Evolutionary conservation across 2,797 vertebrate species (phyloP), one percentile per base, ranked within the genome.

Genomic region (Platalea minor): DNA sequence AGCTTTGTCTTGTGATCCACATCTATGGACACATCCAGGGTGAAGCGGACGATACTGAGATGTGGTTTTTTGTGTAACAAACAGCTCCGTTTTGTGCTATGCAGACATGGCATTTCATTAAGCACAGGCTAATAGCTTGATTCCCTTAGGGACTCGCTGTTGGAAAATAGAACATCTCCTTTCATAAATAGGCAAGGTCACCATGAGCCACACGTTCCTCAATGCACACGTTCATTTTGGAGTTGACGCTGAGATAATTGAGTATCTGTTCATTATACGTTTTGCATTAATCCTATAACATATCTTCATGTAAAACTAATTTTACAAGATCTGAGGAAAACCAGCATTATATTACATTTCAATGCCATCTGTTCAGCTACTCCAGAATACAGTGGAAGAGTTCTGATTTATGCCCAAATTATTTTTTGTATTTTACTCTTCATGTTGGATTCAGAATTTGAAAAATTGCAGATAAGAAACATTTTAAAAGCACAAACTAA

Each of bases 91-190:
- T 67, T 69, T 53, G 46, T 65, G 48, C 67, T 54, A 82, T 24
- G 67, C 21, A 81, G 51, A 94, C 25, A 0, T 11, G 35, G 39
- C 64, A 89, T 67, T 96, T 94, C 63, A 91, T 93, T 41, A 95
- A 72, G 70, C 74, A 90, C 48, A 60, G 77, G 29, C 43, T 87
- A 96, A 88, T 93, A 94, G 80, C 29, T 87, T 76, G 70, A 91
- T 70, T 95, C 74, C 85, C 77, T 87, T 50, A 78, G 74, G 70
- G 85, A 93, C 67, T 7, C 7, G 24, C 72, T 90, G 41, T 74
- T 88, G 75, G 64, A 89, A 96, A 93, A 95, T 5, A 92, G 95
- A 94, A 92, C 75, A 77, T 76, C 76, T 88, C 70, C 53, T 74
- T 85, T 91, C 61, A 81, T 56, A 92, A 91, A 81, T 0, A 91